Conservation (phyloP, 2,888 invertebrate species). For the Eupithecia exiguata region DNA sequence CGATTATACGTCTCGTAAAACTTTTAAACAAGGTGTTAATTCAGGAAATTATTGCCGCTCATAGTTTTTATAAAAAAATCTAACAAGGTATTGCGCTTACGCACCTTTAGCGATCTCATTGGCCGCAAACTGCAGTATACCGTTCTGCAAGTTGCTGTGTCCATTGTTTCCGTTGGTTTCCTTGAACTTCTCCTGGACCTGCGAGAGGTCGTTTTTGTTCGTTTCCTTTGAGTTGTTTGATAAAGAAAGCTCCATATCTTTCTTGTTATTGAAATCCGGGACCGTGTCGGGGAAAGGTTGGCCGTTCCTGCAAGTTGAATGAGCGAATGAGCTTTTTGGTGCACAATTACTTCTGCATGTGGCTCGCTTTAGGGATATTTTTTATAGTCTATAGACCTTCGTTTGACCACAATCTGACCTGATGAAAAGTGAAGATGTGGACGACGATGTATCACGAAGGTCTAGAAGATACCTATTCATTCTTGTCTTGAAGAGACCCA, state of each 20-base stretch:
- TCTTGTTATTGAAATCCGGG: constrained; percentile 82
- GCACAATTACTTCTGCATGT: neutral
- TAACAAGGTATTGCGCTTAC: neutral
- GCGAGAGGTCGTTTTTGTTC: constrained; percentile 82
- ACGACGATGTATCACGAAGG: too few relatives aligned
- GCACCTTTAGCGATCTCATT: constrained; percentile 86
- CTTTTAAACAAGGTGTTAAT: too few relatives aligned
- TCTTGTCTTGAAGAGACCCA: too few relatives aligned
- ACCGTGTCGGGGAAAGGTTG: constrained; percentile 86
- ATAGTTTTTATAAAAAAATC: too few relatives aligned
- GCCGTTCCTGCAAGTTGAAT: constrained; percentile 79
- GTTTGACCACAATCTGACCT: too few relatives aligned
- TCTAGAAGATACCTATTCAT: too few relatives aligned
- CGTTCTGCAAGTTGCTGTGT: constrained; percentile 72
- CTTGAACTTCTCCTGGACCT: constrained; percentile 69
- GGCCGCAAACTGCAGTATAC: constrained; percentile 83
- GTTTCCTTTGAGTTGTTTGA: constrained; percentile 59
- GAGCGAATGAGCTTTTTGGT: neutral
- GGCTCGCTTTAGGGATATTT: too few relatives aligned
- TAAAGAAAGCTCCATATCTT: constrained; percentile 72
- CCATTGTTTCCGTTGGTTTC: constrained; percentile 73
- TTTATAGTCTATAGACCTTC: too few relatives aligned
- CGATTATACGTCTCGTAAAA: too few relatives aligned
- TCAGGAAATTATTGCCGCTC: too few relatives aligned
- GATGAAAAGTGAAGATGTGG: too few relatives aligned